A percentile compares a stretch with the other conserved stretches of the same genome.
phyloP scores from a whole-genome alignment of 2,888 invertebrate species.

The Blastobasis adustella region DNA sequence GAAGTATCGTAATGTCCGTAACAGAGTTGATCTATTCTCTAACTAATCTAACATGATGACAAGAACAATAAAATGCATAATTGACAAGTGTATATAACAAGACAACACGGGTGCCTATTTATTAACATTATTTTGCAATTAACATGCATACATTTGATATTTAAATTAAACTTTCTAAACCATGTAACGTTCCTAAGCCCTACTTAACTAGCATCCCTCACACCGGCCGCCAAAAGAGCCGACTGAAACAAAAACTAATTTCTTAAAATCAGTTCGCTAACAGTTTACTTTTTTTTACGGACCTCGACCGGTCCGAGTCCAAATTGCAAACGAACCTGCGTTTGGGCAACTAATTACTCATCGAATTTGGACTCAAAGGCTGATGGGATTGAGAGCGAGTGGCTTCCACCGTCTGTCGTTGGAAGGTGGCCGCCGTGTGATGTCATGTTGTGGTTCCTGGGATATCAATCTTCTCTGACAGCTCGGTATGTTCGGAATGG shows the following conservation, averaged over 20 bases:
- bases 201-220: too few relatives aligned
- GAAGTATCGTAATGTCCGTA: too few relatives aligned
- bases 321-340: constrained; percentile 14
- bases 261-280: constrained; percentile 15
- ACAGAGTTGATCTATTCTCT: too few relatives aligned
- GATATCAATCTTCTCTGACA: neutral
- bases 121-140: too few relatives aligned
- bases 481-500: neutral
- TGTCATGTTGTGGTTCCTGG: neutral
- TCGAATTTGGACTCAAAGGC: constrained; percentile 12
- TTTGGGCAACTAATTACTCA: constrained; percentile 3
- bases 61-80: too few relatives aligned
- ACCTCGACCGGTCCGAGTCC: constrained; percentile 25
- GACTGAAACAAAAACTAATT: constrained; percentile 23
- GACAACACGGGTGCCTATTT: too few relatives aligned
- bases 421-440: neutral
- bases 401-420: neutral
- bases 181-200: too few relatives aligned
- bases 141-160: too few relatives aligned
- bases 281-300: constrained; percentile 33
- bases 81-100: too few relatives aligned
- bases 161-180: too few relatives aligned
- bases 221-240: constrained; percentile 12
- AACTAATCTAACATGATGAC: too few relatives aligned
- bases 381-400: too few relatives aligned